Evolutionary conservation across 2,888 invertebrate genomes (phyloP).

Genomic region (Drosophila limbata): DNA sequence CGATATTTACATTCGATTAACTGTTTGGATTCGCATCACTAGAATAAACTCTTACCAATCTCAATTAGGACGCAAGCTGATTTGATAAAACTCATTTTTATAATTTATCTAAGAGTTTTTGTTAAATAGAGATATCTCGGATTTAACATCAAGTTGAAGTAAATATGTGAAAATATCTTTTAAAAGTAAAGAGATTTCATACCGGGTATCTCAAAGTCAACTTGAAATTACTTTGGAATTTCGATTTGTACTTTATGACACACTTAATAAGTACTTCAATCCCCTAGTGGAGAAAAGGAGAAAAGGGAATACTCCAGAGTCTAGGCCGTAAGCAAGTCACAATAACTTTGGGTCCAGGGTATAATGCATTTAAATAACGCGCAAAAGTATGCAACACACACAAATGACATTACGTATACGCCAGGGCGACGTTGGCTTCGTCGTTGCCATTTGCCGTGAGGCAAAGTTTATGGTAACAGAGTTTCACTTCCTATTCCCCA

Average conservation of each 20-base stretch:
- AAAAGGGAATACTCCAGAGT: not conserved
- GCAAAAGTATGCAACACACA: constrained; percentile 48
- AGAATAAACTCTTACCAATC: too few relatives aligned
- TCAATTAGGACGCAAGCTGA: too few relatives aligned
- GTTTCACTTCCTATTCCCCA: constrained; percentile 3
- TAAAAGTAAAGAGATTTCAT: not conserved
- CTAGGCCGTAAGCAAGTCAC: not conserved
- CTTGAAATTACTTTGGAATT: not conserved
- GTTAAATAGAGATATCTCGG: too few relatives aligned
- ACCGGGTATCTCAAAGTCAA: not conserved
- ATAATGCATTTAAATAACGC: constrained; percentile 63
- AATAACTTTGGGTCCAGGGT: constrained; percentile 8
- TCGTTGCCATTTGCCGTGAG: constrained; percentile 19
- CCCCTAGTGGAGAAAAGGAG: too few relatives aligned
- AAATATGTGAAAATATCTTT: too few relatives aligned
- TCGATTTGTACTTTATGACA: not conserved
- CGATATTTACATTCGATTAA: too few relatives aligned
- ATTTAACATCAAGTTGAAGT: too few relatives aligned
- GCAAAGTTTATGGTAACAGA: constrained; percentile 41
- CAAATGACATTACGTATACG: constrained; percentile 68
- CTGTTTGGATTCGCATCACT: too few relatives aligned
- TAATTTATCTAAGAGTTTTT: too few relatives aligned
- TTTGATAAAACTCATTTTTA: too few relatives aligned
- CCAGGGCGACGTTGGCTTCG: constrained; percentile 17
- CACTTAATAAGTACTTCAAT: not conserved